A percentile compares a stretch with the other conserved stretches of the same genome.
phyloP scores from a whole-genome alignment of 1,140 invertebrate genomes.

The Tetramorium alpestre region DNA sequence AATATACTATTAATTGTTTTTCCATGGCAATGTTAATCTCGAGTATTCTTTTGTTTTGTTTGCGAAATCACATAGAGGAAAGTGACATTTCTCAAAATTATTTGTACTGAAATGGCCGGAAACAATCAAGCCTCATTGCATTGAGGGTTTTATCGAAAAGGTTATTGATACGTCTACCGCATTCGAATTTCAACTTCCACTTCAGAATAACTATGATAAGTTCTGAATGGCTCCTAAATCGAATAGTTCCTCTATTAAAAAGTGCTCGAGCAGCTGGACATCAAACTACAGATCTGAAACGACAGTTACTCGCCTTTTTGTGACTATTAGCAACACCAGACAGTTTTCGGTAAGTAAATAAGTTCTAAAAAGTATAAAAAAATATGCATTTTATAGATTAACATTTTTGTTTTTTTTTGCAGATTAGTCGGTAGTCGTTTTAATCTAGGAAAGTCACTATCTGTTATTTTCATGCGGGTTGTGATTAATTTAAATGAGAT shows the following conservation, averaged over 20 bases:
- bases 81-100: too few species aligned
- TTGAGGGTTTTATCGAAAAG: background rate
- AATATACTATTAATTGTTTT: too few species aligned
- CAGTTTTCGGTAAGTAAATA: slow-evolving; percentile 1
- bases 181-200: slow-evolving; percentile 7
- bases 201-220: slow-evolving; percentile 1
- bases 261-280: slow-evolving; percentile 37
- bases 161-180: background rate
- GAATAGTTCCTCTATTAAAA: slow-evolving; percentile 46
- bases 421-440: background rate
- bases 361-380: background rate
- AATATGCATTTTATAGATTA: background rate
- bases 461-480: too few species aligned
- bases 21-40: too few species aligned
- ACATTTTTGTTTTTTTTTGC: background rate
- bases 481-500: background rate
- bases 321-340: slow-evolving; percentile 5
- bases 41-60: too few species aligned
- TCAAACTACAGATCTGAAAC: slow-evolving; percentile 18
- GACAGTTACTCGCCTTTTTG: background rate
- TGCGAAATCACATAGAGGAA: too few species aligned
- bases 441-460: too few species aligned
- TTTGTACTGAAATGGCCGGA: too few species aligned
- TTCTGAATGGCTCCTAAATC: slow-evolving; percentile 4
- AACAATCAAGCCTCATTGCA: background rate